Evolutionary conservation across 2,113 vertebrate genomes (phyloP), one percentile per base, ranked within the genome.

Genomic region (Todiramphus saurophagus): DNA sequence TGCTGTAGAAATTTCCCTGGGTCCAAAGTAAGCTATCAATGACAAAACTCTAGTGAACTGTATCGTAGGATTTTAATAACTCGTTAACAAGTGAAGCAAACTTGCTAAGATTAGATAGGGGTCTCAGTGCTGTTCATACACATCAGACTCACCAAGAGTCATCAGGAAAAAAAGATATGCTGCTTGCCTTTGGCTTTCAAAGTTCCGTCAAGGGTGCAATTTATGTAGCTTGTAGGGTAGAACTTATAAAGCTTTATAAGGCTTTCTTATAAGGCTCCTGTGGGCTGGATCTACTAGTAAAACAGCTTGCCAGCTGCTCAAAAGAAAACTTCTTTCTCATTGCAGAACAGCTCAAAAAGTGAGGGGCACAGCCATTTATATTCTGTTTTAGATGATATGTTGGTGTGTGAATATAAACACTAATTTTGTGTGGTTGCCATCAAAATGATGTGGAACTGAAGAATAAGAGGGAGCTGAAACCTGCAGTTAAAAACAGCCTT

Each of bases 191-290:
- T 69, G 68, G 3, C 51, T 83, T 92, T 31, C 10, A 44, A 78
- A 68, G 6, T 12, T 60, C n/a, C 31, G 13, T 16, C 0, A 0
- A 69, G 27, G 5, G 27, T 56, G 35, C 16, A 14, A 4, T 79
- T 33, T 81, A 18, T 19, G 20, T 60, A 72, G 13, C 39, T 77
- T 35, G 15, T 51, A 11, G 37, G 20, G 18, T 67, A 86, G 67
- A 76, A 82, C 9, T 35, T 83, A 43, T 50, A 58, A 79, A 68
- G 3, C 17, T n/a, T 73, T 39, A 18, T 35, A 69, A 77, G 23
- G n/a, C 11, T 62, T 9, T 56, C 55, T 56, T 25, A 31, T 56
- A 56, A 33, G 55, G 31, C 55, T 74, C 9, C 0, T 1, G 7
- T 28, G 30, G 31, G 15, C 9, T 92, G 64, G 20, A 67, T 14